Evolutionary conservation across 2,888 invertebrate species (phyloP).

Genomic region (Leptinotarsa tumamoca): DNA sequence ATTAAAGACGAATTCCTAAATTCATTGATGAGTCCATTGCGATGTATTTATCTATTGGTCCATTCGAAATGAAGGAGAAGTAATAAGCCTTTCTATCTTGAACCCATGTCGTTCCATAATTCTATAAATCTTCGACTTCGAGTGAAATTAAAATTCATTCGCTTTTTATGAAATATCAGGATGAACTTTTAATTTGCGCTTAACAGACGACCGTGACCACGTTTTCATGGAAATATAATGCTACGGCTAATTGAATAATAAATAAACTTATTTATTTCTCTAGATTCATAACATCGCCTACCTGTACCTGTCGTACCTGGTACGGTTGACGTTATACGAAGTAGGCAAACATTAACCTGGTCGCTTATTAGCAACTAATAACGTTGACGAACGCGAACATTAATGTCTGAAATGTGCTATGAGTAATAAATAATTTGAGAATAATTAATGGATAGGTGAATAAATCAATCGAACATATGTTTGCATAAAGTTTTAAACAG

Average conservation of each 20-base stretch:
- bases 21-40: no score
- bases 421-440: background rate
- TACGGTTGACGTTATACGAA: background rate
- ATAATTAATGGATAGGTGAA: background rate
- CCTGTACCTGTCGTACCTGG: conserved; percentile 17
- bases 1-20: no score
- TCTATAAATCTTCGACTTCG: no score
- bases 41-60: no score
- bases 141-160: no score
- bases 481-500: no score
- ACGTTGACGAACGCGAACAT: background rate
- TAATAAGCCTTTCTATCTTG: no score
- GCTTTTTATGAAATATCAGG: no score
- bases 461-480: background rate
- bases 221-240: background rate
- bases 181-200: background rate
- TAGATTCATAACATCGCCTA: background rate
- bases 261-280: background rate
- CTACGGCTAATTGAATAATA: conserved; percentile 4
- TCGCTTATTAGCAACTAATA: conserved; percentile 10
- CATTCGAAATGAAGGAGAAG: no score
- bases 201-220: background rate
- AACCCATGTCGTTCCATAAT: no score
- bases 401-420: background rate
- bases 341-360: background rate